Evolutionary conservation across 2,888 invertebrate genomes (phyloP).

Genomic region (Napeogenes sylphis): DNA sequence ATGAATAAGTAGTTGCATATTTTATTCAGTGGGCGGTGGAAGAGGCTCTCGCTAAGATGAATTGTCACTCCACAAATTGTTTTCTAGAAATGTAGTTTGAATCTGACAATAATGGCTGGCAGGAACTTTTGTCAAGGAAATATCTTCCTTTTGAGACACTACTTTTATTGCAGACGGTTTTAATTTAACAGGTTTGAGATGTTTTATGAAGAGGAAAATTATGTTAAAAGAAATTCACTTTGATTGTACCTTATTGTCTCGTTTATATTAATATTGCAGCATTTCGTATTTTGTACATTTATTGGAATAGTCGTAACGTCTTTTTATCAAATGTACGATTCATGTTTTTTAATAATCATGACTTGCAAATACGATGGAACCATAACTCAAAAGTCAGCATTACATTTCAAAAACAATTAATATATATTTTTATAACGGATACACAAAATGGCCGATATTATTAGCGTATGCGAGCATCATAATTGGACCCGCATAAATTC

Average conservation of each 20-base stretch:
- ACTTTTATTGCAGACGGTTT: slow-evolving; percentile 20
- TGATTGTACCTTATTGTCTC: not conserved
- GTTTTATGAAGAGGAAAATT: slow-evolving; percentile 18
- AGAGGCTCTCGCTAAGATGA: slow-evolving; percentile 62
- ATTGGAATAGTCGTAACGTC: no score
- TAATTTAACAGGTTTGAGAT: slow-evolving; percentile 20
- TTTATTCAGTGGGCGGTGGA: slow-evolving; percentile 49
- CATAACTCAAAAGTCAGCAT: no score
- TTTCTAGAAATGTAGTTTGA: slow-evolving; percentile 35
- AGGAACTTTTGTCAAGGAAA: slow-evolving; percentile 22
- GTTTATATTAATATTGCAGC: slow-evolving; percentile 1
- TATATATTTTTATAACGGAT: slow-evolving; percentile 38
- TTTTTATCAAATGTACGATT: no score
- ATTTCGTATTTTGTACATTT: slow-evolving; percentile 1
- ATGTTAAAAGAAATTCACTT: slow-evolving; percentile 14
- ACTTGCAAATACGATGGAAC: no score
- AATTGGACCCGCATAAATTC: slow-evolving; percentile 65
- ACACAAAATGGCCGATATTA: slow-evolving; percentile 45
- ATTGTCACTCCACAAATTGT: slow-evolving; percentile 66
- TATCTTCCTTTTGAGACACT: slow-evolving; percentile 22
- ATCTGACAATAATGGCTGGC: slow-evolving; percentile 29
- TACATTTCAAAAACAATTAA: not conserved
- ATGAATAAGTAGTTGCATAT: slow-evolving; percentile 60
- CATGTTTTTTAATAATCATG: no score
- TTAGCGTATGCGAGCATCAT: slow-evolving; percentile 44